A percentile compares a stretch with the other conserved stretches of the same genome.
Conservation (phyloP, 2,113 vertebrate genomes). For the Anguilla japonica region DNA sequence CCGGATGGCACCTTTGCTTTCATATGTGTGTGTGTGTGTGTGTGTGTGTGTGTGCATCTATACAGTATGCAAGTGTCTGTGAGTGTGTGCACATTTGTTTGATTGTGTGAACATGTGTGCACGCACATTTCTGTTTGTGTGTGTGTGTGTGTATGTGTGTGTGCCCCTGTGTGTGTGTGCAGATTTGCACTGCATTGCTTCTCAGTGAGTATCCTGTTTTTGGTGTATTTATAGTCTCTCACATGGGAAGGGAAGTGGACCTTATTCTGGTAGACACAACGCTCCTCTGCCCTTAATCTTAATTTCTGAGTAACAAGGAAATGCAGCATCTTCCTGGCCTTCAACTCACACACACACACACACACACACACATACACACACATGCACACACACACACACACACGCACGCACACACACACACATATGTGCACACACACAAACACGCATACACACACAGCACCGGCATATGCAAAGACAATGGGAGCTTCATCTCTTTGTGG, state of each 20-base stretch:
- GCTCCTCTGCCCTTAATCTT: conserved; percentile 39
- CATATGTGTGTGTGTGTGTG: background rate
- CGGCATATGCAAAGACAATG: background rate
- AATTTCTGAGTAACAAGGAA: conserved; percentile 46
- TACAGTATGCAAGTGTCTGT: background rate
- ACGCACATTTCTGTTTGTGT: background rate
- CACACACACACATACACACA: background rate
- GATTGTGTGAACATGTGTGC: background rate
- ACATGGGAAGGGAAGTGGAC: conserved; percentile 57
- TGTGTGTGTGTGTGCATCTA: background rate
- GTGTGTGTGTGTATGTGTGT: background rate
- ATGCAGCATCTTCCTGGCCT: conserved; percentile 43
- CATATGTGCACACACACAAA: too few relatives aligned
- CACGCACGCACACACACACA: too few relatives aligned
- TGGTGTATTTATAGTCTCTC: conserved; percentile 50
- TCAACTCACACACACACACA: conserved; percentile 23
- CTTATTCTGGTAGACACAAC: conserved; percentile 45
- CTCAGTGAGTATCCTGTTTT: conserved; percentile 54
- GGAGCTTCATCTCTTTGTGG: background rate
- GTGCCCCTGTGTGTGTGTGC: background rate
- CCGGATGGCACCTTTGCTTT: too few relatives aligned
- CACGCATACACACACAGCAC: background rate
- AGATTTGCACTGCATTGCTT: conserved; percentile 36
- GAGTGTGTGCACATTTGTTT: conserved; percentile 27
- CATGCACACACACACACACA: too few relatives aligned